Base-by-base conservation (phyloP, 1,140 invertebrate genomes). In the Zaprionus capensis region DNA sequence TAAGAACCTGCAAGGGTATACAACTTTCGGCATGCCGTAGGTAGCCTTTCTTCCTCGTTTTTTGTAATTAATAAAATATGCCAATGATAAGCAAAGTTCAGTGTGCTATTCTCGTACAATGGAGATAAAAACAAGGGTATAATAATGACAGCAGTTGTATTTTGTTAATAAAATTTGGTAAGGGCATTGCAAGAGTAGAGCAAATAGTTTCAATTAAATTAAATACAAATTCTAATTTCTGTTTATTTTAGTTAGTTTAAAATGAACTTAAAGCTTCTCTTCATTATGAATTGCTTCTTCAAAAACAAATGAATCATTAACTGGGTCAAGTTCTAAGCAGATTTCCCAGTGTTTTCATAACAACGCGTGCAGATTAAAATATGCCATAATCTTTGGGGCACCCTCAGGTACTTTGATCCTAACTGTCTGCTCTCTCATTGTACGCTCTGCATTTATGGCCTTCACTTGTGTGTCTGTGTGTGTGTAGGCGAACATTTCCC, bases 61-160 rank as follows among this genome's bases (percentile, higher is more conserved):
- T 46, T 63, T 22, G 24, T 20, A 24, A 36, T 59, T 65, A 28
- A 65, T 61, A 11, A 49, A 12, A 9, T 53, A 51, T 61, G 56
- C 58, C 49, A 64, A 34, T 5, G 56, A 65, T 84, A 85, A 81
- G 69, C 24, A 71, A 14, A 41, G 59, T 22, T 49, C 46, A 11
- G 20, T 11, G 38, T n/a, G 15, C 2, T 7, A n/a, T 5, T 44
- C 5, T 15, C 2, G 38, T 15, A 44, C 38, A 44, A 7, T 5
- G 5, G 2, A 44, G 38, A 44, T 44, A 44, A 44, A n/a, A 44
- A 28, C 26, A 28, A 28, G 24, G 24, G 24, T 7, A 28, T 28
- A 6, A 28, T 28, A 28, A 28, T 28, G 1, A 28, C 26, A 28
- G 26, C 26, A 28, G 26, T 7, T 0, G 6, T 6, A 28, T 28